These are phyloP conservation scores for Thymelicus lineola DNA, from an alignment of 2,888 invertebrate genomes.

Conservation along the genomic window DNA sequence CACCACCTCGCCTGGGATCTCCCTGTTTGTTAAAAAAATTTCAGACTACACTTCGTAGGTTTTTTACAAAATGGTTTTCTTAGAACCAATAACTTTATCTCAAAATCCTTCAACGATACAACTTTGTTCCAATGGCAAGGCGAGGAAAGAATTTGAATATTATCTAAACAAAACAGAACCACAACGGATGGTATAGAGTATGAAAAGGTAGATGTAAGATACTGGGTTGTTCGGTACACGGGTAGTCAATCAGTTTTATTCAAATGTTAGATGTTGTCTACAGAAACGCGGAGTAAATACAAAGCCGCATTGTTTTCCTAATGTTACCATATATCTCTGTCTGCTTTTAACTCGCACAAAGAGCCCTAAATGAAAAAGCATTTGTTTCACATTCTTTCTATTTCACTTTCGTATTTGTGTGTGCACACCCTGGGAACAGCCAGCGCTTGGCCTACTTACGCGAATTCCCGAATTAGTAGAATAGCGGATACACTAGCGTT, in stretches of 20 bases:
- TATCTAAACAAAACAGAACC: not conserved
- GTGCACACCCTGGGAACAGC: slow-evolving; percentile 49
- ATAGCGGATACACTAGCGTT: not conserved
- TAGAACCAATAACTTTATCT: not conserved
- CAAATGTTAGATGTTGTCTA: slow-evolving; percentile 58
- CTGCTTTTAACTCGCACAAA: slow-evolving; percentile 65
- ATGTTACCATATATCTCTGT: slow-evolving; percentile 70
- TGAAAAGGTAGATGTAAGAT: slow-evolving; percentile 11
- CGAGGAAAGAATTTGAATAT: slow-evolving; percentile 9
- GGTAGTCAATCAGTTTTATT: slow-evolving; percentile 39
- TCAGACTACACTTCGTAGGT: not conserved
- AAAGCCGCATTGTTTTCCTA: slow-evolving; percentile 70
- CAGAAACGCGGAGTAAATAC: slow-evolving; percentile 51
- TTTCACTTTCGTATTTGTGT: slow-evolving; percentile 53
- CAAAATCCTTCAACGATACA: not conserved
- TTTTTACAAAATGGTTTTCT: not conserved
- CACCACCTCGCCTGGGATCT: no score
- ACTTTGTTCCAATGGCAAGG: not conserved
- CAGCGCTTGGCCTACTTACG: slow-evolving; percentile 32
- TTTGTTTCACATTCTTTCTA: slow-evolving; percentile 66
- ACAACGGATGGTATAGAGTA: slow-evolving; percentile 4
- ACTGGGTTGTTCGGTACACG: slow-evolving; percentile 12
- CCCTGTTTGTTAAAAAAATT: no score
- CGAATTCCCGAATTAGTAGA: slow-evolving; percentile 31
- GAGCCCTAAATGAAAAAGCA: slow-evolving; percentile 70